Evolutionary conservation across 2,888 invertebrate genomes (phyloP).

Genomic region (Caenorhabditis uteleia): DNA sequence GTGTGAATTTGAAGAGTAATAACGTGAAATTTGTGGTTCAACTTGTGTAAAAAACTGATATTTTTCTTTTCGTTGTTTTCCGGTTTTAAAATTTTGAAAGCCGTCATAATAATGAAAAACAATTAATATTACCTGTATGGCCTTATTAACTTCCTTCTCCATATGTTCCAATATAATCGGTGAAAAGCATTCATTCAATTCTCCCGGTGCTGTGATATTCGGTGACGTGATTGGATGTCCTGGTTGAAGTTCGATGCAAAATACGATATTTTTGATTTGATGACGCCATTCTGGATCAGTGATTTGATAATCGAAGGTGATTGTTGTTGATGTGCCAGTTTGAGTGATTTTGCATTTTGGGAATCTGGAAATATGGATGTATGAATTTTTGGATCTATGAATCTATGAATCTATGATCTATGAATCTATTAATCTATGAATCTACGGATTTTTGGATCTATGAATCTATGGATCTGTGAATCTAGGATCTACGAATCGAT

Average conservation of each 20-base stretch:
- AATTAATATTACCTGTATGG: background rate
- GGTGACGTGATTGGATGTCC: conserved; percentile 5
- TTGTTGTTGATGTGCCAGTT: background rate
- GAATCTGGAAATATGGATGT: background rate
- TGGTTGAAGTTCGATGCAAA: background rate
- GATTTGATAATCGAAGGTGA: background rate
- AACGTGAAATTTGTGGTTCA: no score
- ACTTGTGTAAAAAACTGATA: no score
- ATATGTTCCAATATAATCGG: background rate
- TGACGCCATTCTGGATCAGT: conserved; percentile 11
- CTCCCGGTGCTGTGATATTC: background rate
- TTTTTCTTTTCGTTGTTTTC: no score
- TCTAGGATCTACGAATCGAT: no score
- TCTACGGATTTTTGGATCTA: no score
- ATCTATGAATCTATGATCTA: no score
- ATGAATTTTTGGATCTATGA: no score
- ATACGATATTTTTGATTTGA: conserved; percentile 1
- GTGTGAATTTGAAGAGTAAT: background rate
- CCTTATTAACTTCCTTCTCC: background rate
- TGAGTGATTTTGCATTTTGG: background rate
- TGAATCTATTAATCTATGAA: no score
- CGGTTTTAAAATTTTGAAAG: no score
- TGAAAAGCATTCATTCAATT: conserved; percentile 2
- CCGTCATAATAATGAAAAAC: no score
- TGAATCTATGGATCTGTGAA: no score